Conservation (phyloP, 2,797 vertebrate species). For the Helicolenus hilgendorfi region DNA sequence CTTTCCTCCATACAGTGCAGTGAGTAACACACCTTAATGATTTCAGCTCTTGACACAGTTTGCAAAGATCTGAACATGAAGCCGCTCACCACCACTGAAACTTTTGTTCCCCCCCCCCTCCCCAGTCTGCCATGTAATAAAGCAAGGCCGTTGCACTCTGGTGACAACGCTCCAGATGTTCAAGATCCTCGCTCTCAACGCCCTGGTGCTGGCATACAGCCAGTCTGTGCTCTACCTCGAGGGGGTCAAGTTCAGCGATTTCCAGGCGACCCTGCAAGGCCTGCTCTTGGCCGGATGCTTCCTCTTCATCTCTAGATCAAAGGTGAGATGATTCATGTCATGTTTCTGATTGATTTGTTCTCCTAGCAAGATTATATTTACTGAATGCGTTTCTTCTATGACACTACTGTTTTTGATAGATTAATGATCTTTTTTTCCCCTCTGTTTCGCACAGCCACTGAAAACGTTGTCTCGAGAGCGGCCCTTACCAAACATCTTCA, state of each 20-base stretch:
- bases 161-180: conserved; percentile 99
- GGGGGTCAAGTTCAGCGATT: conserved; percentile 98
- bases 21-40: conserved; percentile 83
- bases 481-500: conserved; percentile 98
- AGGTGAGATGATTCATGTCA: conserved; percentile 87
- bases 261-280: conserved; percentile 97
- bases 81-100: background rate
- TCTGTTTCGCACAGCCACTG: conserved; percentile 90
- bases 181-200: conserved; percentile 98
- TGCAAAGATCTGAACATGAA: background rate
- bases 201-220: conserved; percentile 97
- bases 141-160: conserved; percentile 97
- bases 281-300: conserved; percentile 97
- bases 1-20: conserved; percentile 99
- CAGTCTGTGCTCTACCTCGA: conserved; percentile 99
- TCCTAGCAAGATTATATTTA: background rate
- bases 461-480: conserved; percentile 96
- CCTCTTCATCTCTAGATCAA: conserved; percentile 98
- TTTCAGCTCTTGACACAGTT: background rate
- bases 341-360: background rate
- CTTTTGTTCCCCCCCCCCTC: background rate
- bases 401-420: background rate
- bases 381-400: background rate
- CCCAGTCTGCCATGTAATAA: conserved; percentile 98
- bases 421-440: background rate